phyloP scores from a whole-genome alignment of 1,140 invertebrate genomes.

The Heliothis virescens region DNA sequence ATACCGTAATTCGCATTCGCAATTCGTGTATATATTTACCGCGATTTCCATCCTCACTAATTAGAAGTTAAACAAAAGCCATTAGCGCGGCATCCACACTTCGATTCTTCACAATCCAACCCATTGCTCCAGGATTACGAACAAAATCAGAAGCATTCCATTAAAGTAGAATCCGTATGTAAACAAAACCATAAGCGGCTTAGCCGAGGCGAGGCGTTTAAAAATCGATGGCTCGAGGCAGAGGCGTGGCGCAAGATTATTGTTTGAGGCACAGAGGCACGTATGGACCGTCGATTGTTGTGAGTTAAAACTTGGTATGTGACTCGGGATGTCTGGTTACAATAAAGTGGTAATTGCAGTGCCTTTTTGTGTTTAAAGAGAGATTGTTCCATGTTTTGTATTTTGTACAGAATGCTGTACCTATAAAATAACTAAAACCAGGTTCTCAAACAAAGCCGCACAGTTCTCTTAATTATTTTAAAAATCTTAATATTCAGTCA shows the following conservation, averaged over 20 bases:
- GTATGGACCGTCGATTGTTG: conserved; percentile 31
- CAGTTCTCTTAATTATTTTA: no score
- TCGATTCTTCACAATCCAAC: not conserved
- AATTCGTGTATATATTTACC: no score
- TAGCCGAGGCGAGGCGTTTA: conserved; percentile 31
- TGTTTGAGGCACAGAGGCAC: conserved; percentile 25
- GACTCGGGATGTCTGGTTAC: not conserved
- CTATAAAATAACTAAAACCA: no score
- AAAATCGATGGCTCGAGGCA: conserved; percentile 20
- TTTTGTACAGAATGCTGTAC: no score
- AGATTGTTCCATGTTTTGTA: no score
- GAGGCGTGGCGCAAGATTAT: conserved; percentile 28
- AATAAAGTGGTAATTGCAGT: not conserved
- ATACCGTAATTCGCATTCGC: no score
- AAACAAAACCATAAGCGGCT: conserved; percentile 40
- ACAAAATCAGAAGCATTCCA: conserved; percentile 42
- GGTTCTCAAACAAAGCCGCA: no score
- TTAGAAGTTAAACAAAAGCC: not conserved
- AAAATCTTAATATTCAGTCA: no score
- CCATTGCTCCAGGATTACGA: conserved; percentile 13
- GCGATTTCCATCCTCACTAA: no score
- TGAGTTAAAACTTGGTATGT: conserved; percentile 18
- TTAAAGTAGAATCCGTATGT: conserved; percentile 44
- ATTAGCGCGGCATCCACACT: not conserved
- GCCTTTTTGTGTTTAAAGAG: not conserved